These are phyloP conservation scores for Halcyon senegalensis DNA, from an alignment of 2,113 vertebrate genomes.

Conservation along the genomic window DNA sequence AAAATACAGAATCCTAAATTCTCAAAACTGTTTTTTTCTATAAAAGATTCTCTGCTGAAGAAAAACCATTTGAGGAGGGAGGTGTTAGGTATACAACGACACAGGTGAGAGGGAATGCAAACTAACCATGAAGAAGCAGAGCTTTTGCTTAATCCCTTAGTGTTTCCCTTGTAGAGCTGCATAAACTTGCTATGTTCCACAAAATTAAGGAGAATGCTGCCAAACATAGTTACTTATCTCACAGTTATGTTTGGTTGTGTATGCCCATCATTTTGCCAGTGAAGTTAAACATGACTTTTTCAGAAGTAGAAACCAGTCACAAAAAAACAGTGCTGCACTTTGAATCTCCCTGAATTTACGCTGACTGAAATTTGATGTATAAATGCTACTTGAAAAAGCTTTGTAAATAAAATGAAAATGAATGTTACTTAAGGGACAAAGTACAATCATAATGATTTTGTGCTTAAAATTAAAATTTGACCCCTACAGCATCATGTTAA, in stretches of 20 bases:
- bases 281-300: not conserved
- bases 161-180: not conserved
- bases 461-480: not conserved
- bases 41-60: not conserved
- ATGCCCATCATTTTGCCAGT: not conserved
- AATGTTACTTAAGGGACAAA: not conserved
- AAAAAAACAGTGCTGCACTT: not conserved
- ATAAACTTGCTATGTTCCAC: not conserved
- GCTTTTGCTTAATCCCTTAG: not conserved
- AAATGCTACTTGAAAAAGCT: not conserved
- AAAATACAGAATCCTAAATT: not conserved
- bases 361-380: not conserved
- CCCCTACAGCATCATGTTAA: not conserved
- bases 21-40: not conserved
- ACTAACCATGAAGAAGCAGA: not conserved
- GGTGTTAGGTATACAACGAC: rapidly evolving
- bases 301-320: not conserved
- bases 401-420: not conserved
- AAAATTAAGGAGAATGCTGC: not conserved
- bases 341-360: not conserved
- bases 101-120: not conserved
- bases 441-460: not conserved
- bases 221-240: not conserved
- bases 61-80: not conserved
- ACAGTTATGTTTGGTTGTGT: not conserved